phyloP scores from a whole-genome alignment of 2,797 vertebrate genomes.

The Phrynocephalus guinanensis region DNA sequence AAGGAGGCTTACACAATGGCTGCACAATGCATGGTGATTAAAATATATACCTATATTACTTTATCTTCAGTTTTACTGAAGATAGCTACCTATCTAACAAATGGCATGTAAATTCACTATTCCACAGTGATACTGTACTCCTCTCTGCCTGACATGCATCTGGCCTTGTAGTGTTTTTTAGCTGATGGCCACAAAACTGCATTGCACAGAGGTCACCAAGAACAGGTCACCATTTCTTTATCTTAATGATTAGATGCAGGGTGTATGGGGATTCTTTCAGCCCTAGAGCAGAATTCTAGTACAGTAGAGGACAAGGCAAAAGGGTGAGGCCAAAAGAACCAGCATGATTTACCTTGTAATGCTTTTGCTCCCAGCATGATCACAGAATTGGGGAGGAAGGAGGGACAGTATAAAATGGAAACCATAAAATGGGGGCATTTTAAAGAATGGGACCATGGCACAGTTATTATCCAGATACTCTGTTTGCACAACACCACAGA shows the following conservation, averaged over 20 bases:
- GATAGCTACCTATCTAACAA: not conserved
- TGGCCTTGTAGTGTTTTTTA: not conserved
- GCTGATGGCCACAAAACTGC: not conserved
- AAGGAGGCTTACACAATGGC: not conserved
- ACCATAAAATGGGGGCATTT: no score
- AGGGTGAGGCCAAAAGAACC: no score
- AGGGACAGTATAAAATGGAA: no score
- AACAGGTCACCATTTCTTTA: not conserved
- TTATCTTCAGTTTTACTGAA: no score
- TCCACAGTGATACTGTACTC: not conserved
- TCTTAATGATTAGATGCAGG: not conserved
- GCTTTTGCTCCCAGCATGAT: not conserved
- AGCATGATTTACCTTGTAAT: no score
- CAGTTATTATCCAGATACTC: no score
- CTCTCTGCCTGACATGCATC: not conserved
- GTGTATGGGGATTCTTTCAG: no score
- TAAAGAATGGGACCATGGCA: no score
- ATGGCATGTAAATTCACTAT: not conserved
- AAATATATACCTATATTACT: not conserved
- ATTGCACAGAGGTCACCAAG: not conserved
- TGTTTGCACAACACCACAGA: no score
- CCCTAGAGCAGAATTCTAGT: not conserved
- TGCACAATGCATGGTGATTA: slow-evolving; percentile 11
- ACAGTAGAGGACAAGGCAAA: not conserved
- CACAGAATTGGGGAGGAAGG: not conserved